Base-by-base conservation (phyloP, 2,113 vertebrate genomes). In the Rallus limicola region DNA sequence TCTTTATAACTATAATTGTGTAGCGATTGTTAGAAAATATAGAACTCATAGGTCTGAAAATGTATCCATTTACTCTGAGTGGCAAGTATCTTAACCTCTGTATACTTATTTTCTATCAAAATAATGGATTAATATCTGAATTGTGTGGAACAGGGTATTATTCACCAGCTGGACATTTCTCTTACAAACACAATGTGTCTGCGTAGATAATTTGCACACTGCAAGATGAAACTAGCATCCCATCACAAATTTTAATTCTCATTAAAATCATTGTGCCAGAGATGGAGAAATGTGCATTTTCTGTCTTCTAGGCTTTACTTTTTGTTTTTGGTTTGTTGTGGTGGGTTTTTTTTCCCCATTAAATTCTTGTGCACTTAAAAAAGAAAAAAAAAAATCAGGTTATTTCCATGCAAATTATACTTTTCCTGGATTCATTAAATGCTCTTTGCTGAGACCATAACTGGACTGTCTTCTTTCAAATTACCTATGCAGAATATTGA, bases 381-480 rank as follows among this genome's bases (percentile, higher is more conserved):
- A 94, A 94, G n/a, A 90, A 83, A 67, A 90, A 67, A 90, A 87
- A 76, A 93, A 96, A 86, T 94, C 77, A 88, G 71, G 12, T 44
- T 92, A 98, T 98, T 98, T 97, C 94, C 84, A 98, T 98, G 93
- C 75, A 98, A 97, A 98, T 98, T 97, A 95, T 82, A 60, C 74
- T 96, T 95, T 89, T 92, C 36, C 75, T 92, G 77, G 56, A 93
- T 97, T 98, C 95, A 98, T 97, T 98, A 97, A 97, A 92, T 88
- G 83, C n/a, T 96, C 93, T 98, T 97, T 97, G 60, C 86, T 93
- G 82, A 97, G 70, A 78, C 67, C 40, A 31, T 96, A 96, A 90
- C 91, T 92, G 64, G 72, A 82, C 63, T 95, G 74, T 75, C 68
- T 94, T 85, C 59, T 95, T 46, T 97, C 64, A 86, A 95, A 87